Conservation (phyloP, 1,140 invertebrate species). For the Eubasilissa regina region DNA sequence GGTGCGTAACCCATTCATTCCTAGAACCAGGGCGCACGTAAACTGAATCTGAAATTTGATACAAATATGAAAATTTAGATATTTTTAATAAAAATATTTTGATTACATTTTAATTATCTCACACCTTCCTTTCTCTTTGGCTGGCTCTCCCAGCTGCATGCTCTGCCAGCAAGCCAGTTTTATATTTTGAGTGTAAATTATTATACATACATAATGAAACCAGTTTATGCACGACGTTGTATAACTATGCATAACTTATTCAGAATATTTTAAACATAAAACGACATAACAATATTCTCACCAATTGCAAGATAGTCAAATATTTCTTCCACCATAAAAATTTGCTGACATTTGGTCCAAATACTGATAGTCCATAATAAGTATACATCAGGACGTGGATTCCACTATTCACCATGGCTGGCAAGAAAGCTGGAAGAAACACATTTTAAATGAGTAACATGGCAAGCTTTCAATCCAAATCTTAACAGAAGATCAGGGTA, state of each 20-base stretch:
- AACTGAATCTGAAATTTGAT: slow-evolving; percentile 82
- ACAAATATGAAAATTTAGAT: background rate
- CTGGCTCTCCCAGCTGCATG: too few species aligned
- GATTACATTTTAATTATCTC: too few species aligned
- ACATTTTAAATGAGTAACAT: too few species aligned
- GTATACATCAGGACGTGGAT: slow-evolving; percentile 96
- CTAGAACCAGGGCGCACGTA: slow-evolving; percentile 86
- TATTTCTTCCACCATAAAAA: slow-evolving; percentile 97
- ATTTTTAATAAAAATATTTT: background rate
- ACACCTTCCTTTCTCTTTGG: too few species aligned
- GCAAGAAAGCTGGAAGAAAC: slow-evolving; percentile 82
- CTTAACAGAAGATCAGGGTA: too few species aligned
- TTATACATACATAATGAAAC: too few species aligned
- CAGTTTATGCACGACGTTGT: too few species aligned
- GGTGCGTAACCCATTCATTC: slow-evolving; percentile 85
- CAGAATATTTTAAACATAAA: too few species aligned
- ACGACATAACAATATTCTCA: slow-evolving; percentile 60
- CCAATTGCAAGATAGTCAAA: slow-evolving; percentile 87
- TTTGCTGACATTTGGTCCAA: slow-evolving; percentile 84
- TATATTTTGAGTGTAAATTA: too few species aligned
- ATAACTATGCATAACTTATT: too few species aligned
- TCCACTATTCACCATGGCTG: slow-evolving; percentile 91
- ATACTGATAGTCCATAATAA: slow-evolving; percentile 90
- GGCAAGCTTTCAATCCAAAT: too few species aligned
- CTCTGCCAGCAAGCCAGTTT: too few species aligned